Conservation (phyloP, 2,888 invertebrate species). For the Pachycephus smyrnensis region DNA sequence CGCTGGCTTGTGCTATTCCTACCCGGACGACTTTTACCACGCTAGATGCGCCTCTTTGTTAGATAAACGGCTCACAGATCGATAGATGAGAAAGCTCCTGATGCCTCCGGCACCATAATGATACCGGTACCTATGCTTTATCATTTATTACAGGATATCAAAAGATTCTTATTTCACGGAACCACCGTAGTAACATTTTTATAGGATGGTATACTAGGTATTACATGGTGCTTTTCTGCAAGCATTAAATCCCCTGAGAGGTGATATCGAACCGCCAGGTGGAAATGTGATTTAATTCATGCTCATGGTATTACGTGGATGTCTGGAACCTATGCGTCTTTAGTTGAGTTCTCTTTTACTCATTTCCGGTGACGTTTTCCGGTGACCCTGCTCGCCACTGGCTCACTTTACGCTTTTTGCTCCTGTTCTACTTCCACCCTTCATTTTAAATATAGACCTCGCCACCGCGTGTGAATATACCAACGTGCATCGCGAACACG, state of each 20-base stretch:
- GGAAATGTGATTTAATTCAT: not conserved
- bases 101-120: not conserved
- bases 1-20: constrained; percentile 27
- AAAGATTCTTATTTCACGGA: not conserved
- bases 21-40: constrained; percentile 6
- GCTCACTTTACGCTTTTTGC: constrained; percentile 37
- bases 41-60: constrained; percentile 27
- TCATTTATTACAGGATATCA: not conserved
- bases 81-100: not conserved
- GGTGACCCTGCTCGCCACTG: constrained; percentile 31
- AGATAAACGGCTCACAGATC: constrained; percentile 16
- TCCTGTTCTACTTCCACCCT: constrained; percentile 31
- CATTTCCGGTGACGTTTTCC: constrained; percentile 19
- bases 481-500: not conserved
- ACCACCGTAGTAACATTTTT: not conserved
- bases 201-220: not conserved
- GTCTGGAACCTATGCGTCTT: not conserved
- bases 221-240: not conserved
- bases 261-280: not conserved
- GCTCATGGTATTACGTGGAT: not conserved
- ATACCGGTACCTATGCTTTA: not conserved
- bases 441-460: constrained; percentile 37
- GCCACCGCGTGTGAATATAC: not conserved
- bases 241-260: not conserved
- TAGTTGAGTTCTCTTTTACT: not conserved